A percentile compares a stretch with the other conserved stretches of the same genome.
These are phyloP conservation scores for Hirtodrosophila trivittata DNA, from an alignment of 2,888 invertebrate species.

Conservation along the genomic window DNA sequence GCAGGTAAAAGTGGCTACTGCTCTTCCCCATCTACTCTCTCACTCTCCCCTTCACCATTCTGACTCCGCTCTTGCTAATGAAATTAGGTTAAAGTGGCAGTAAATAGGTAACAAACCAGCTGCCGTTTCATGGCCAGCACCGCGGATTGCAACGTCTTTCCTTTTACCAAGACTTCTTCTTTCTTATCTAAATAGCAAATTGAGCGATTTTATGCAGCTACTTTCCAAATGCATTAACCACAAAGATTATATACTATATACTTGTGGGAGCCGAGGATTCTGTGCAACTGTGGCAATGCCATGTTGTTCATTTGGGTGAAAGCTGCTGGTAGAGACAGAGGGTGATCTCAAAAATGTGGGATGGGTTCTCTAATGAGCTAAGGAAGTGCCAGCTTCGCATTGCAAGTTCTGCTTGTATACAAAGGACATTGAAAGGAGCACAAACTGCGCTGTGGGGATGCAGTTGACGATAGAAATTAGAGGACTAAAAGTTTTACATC, in stretches of 20 bases:
- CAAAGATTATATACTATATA: slow-evolving; percentile 42
- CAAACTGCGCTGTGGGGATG: too few species aligned
- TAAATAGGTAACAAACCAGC: slow-evolving; percentile 66
- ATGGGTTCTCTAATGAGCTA: slow-evolving; percentile 51
- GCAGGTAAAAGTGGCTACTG: slow-evolving; percentile 55
- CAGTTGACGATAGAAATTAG: too few species aligned
- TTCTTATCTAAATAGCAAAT: slow-evolving; percentile 23
- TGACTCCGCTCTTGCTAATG: slow-evolving; percentile 45
- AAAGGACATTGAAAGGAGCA: too few species aligned
- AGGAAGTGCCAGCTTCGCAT: slow-evolving; percentile 25
- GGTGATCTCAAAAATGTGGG: slow-evolving; percentile 23
- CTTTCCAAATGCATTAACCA: slow-evolving; percentile 59
- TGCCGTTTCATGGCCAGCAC: slow-evolving; percentile 36
- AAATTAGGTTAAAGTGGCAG: slow-evolving; percentile 77
- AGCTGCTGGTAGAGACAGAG: slow-evolving; percentile 23
- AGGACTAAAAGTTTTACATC: too few species aligned
- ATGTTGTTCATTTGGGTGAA: slow-evolving; percentile 38
- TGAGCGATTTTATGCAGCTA: slow-evolving; percentile 55
- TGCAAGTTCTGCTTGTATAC: too few species aligned
- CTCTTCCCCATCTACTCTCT: not conserved
- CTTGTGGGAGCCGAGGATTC: slow-evolving; percentile 4
- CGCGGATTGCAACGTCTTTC: slow-evolving; percentile 3
- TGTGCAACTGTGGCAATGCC: slow-evolving; percentile 10
- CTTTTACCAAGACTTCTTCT: not conserved
- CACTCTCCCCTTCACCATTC: not conserved